Conservation (phyloP, 92 coral and sea anemone genomes). For the Paragorgia papillata region DNA sequence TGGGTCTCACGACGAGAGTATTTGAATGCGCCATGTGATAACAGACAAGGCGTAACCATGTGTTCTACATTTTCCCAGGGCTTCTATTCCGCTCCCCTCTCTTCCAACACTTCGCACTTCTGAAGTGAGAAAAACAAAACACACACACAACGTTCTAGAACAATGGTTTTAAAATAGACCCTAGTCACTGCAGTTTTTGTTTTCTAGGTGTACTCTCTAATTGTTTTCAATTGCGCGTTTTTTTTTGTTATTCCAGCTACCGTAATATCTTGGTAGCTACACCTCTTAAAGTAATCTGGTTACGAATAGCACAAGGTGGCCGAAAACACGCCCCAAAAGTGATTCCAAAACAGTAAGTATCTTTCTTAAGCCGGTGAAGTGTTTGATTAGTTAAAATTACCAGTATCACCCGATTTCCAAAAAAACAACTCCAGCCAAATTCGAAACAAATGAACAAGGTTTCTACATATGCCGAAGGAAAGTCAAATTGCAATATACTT, state of each 20-base stretch:
- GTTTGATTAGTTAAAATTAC: conserved; percentile 27
- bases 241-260: not conserved
- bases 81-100: too few relatives aligned
- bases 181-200: not conserved
- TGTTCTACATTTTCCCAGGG: not conserved
- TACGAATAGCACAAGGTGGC: not conserved
- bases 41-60: conserved; percentile 10
- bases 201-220: not conserved
- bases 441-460: not conserved
- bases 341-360: conserved; percentile 14
- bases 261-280: not conserved
- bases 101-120: too few relatives aligned
- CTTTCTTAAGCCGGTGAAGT: conserved; percentile 8
- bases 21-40: conserved; percentile 2
- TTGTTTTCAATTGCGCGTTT: not conserved
- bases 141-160: too few relatives aligned
- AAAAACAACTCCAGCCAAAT: too few relatives aligned
- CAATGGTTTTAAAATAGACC: not conserved
- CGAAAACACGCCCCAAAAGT: conserved; percentile 12
- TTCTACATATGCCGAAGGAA: not conserved
- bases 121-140: too few relatives aligned
- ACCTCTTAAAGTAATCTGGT: conserved; percentile 26
- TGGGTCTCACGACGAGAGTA: not conserved
- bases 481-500: too few relatives aligned
- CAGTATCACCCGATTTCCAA: not conserved